A percentile compares a stretch with the other conserved stretches of the same genome.
These are phyloP conservation scores for Thalassarche chlororhynchos DNA, from an alignment of 2,113 vertebrate genomes.

Conservation along the genomic window DNA sequence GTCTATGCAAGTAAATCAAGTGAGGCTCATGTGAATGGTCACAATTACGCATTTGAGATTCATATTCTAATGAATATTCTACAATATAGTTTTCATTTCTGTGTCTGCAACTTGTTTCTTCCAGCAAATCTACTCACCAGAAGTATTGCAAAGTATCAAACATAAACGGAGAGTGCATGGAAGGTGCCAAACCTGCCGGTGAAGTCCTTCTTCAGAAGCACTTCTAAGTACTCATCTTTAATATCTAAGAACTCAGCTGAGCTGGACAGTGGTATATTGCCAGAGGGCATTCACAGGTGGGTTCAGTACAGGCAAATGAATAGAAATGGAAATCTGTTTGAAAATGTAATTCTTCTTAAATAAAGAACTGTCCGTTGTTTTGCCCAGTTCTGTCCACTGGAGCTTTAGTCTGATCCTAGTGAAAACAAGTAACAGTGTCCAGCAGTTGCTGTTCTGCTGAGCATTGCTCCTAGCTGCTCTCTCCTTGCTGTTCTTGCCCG, in stretches of 20 bases:
- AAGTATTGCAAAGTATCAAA: not conserved
- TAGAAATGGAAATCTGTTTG: not conserved
- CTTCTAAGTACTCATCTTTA: not conserved
- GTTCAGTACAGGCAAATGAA: not conserved
- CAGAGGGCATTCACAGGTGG: not conserved
- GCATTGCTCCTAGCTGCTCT: not conserved
- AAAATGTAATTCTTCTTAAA: not conserved
- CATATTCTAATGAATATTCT: not conserved
- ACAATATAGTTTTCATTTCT: not conserved
- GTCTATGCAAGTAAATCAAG: not conserved
- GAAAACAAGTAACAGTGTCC: slow-evolving; percentile 14
- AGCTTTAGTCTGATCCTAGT: not conserved
- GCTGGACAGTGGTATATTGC: not conserved
- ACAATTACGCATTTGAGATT: rapidly evolving
- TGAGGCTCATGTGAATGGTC: not conserved
- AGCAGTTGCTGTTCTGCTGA: not conserved
- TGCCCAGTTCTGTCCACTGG: not conserved
- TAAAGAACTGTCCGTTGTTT: not conserved
- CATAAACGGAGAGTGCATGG: not conserved
- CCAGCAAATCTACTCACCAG: not conserved
- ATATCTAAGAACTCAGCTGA: not conserved
- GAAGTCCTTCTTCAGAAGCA: not conserved
- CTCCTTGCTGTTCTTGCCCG: not conserved
- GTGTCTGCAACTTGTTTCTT: not conserved
- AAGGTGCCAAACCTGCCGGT: not conserved